Base-by-base conservation (phyloP, 2,888 invertebrate species). In the Pseudeuparius sepicola region DNA sequence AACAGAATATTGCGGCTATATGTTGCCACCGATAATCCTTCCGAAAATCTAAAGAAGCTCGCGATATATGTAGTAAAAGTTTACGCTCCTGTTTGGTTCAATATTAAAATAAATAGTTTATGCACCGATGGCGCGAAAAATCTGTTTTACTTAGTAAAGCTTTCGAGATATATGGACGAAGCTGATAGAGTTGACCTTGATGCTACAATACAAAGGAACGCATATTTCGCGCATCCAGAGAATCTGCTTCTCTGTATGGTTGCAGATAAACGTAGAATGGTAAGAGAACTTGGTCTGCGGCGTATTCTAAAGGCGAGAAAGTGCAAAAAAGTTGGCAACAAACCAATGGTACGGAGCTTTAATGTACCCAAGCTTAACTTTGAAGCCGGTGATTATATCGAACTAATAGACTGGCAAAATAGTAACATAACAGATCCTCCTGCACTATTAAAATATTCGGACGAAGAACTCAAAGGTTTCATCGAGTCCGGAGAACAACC, bases 61-160 rank as follows among this genome's bases (percentile, higher is more conserved):
- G 6, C 7, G 6, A 20, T 20, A 6, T 20, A 20, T n/a, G 20
- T 7, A 7, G n/a, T 20, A 20, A 20, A 6, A n/a, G 20, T 20
- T 20, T 20, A 20, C 20, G 20, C 20, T 20, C 20, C 20, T 20
- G 6, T 20, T n/a, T 20, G 20, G n/a, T 20, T 20, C n/a, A 20
- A 20, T 7, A n/a, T 20, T 20, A 20, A 20, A n/a, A 6, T 7
- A n/a, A 20, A 20, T 20, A 6, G 7, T 20, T 20, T n/a, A 20
- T 20, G n/a, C n/a, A n/a, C n/a, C n/a, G 20, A n/a, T 6, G 20
- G 20, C n/a, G n/a, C 20, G 6, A 20, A n/a, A 20, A 6, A 20
- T 20, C n/a, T 20, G n/a, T 20, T 20, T 20, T 7, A n/a, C n/a
- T 20, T 20, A 20, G n/a, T 20, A 20, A 20, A 20, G n/a, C n/a